Evolutionary conservation across 2,888 invertebrate genomes (phyloP), one percentile per base, ranked within the genome.

Genomic region (Drosophila monieri): DNA sequence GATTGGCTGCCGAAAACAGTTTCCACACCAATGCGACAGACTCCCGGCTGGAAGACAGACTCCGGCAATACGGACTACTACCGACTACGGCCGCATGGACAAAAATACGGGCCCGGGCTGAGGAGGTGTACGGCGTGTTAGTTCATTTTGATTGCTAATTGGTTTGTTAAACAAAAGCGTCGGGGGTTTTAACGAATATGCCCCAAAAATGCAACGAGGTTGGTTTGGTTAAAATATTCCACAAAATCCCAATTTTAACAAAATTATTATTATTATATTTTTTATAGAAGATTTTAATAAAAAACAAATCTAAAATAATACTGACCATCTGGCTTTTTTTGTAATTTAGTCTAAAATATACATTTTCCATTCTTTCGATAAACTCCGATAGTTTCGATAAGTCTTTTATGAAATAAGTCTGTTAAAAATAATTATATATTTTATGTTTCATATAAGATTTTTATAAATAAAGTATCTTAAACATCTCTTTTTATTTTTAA

Each of bases 81-180:
- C 39, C 2, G 39, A 39, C 15, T 41, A 30, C 21, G 41, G 43
- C 12, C 53, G 18, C 6, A 39, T 23, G 55, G 66, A 55, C 55
- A 39, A 14, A 15, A 12, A 6, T 8, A 12, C 23, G 14, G 27
- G 30, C 59, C 1, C 5, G 2, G 35, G 12, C n/a, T n/a, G 12
- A 2, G n/a, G 23, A 27, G 12, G 30, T 32, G 32, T 15, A 32
- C 46, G 60, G 46, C 66, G 88, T 89, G 89, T 89, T 90, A 88
- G 89, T 89, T 90, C 87, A 88, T 88, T 89, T 89, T 90, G 90
- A 90, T 90, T 90, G 89, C 90, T 90, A 90, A 90, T 90, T 90
- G 89, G 86, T 88, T 88, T 87, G 88, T 81, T 85, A 90, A 89
- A 89, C 88, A 89, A 88, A 89, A 85, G 80, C 78, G 78, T 77